Percentiles rank a stretch among this genome's conserved stretches.
These are phyloP conservation scores for Endomychus coccineus DNA, from an alignment of 2,888 invertebrate species.

Conservation along the genomic window DNA sequence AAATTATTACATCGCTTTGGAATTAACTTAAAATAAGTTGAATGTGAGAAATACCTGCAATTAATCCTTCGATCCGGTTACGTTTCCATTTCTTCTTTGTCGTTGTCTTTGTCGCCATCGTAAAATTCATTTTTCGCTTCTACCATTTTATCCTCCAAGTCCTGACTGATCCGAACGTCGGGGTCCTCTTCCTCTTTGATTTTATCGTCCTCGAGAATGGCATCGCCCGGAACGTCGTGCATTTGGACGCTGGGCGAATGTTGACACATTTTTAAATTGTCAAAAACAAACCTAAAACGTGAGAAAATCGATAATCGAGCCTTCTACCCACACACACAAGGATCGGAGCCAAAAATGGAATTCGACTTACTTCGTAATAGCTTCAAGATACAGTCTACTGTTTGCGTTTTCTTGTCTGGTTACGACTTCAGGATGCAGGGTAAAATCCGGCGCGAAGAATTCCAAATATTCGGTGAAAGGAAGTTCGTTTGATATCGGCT, in stretches of 20 bases:
- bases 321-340: neutral
- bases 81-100: conserved; percentile 55
- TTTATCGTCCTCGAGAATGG: conserved; percentile 61
- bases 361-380: conserved; percentile 58
- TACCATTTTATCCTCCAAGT: conserved; percentile 73
- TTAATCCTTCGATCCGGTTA: conserved; percentile 27
- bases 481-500: conserved; percentile 87
- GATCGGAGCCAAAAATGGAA: too few relatives aligned
- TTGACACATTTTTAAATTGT: conserved; percentile 88
- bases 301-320: neutral
- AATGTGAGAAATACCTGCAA: too few relatives aligned
- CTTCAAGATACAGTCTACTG: conserved; percentile 89
- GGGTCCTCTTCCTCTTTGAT: conserved; percentile 74
- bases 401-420: conserved; percentile 88
- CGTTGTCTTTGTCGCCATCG: conserved; percentile 85
- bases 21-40: too few relatives aligned
- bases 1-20: too few relatives aligned
- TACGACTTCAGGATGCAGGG: conserved; percentile 86
- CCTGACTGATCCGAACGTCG: conserved; percentile 68
- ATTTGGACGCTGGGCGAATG: conserved; percentile 96
- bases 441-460: conserved; percentile 96
- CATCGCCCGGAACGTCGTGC: conserved; percentile 88
- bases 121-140: conserved; percentile 85
- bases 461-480: conserved; percentile 95
- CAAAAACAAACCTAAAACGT: conserved; percentile 65